Percentiles rank a stretch among this genome's conserved stretches.
phyloP scores from a whole-genome alignment of 2,888 invertebrate species.

The Agrypnus murinus region DNA sequence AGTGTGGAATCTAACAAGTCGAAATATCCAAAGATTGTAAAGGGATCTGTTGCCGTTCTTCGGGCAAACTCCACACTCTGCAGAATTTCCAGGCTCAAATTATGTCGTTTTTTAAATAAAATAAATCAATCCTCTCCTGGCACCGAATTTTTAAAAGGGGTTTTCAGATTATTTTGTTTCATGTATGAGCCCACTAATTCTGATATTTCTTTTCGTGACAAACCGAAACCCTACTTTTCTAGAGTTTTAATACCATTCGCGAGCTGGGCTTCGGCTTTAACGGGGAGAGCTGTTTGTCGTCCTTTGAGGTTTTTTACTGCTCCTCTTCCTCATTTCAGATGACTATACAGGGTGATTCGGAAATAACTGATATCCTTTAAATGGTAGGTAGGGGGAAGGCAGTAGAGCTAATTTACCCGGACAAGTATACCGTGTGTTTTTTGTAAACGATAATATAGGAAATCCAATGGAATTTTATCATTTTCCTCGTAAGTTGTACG shows the following conservation, averaged over 20 bases:
- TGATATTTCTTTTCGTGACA: conserved; percentile 61
- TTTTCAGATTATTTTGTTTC: conserved; percentile 53
- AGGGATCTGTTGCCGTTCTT: conserved; percentile 57
- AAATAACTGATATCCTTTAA: too few relatives aligned
- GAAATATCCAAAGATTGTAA: conserved; percentile 53
- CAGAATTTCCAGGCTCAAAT: conserved; percentile 62
- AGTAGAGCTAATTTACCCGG: too few relatives aligned
- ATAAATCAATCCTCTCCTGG: conserved; percentile 59
- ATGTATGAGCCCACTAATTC: conserved; percentile 60
- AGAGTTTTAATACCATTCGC: conserved; percentile 35
- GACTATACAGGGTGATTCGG: too few relatives aligned
- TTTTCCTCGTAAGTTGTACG: too few relatives aligned
- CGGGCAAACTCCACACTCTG: conserved; percentile 61
- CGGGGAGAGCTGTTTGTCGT: background rate
- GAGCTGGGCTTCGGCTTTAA: background rate
- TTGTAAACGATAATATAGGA: too few relatives aligned
- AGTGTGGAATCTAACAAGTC: conserved; percentile 45
- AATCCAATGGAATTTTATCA: too few relatives aligned
- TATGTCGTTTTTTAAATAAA: conserved; percentile 54
- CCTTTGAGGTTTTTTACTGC: background rate
- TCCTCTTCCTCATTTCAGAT: background rate
- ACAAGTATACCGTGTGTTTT: too few relatives aligned
- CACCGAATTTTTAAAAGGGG: conserved; percentile 56
- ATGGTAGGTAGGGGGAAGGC: too few relatives aligned
- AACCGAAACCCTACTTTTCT: conserved; percentile 64